Conservation (phyloP, 2,888 invertebrate genomes). For the Epirrhoe alternata region DNA sequence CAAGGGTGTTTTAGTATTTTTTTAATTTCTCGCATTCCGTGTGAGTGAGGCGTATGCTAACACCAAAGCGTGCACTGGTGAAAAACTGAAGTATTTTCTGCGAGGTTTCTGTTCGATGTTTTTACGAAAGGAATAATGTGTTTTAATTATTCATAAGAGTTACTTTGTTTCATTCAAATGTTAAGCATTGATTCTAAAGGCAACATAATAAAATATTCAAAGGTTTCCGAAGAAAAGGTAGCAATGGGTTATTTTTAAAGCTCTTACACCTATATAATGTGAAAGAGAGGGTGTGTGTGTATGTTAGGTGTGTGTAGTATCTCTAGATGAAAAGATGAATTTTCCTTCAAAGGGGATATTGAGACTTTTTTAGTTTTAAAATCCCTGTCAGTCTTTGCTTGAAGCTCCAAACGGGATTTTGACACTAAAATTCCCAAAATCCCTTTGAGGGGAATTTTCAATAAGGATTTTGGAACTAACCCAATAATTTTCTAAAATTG, state of each 20-base stretch:
- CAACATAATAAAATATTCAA: slow-evolving; percentile 4
- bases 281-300: neutral
- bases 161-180: slow-evolving; percentile 31
- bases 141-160: slow-evolving; percentile 33
- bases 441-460: no score
- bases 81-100: slow-evolving; percentile 39
- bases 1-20: neutral
- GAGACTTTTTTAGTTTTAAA: no score
- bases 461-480: no score
- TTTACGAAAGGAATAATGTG: slow-evolving; percentile 34
- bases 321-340: no score
- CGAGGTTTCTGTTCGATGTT: slow-evolving; percentile 35
- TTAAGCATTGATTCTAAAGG: slow-evolving; percentile 26
- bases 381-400: no score
- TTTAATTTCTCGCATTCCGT: no score
- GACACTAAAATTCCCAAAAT: no score
- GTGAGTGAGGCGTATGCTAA: slow-evolving; percentile 28
- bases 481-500: no score
- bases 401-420: no score
- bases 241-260: neutral
- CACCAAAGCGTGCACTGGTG: slow-evolving; percentile 37
- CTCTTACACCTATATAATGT: neutral
- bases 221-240: neutral
- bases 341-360: no score
- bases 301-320: no score